Conservation (phyloP, 2,113 vertebrate genomes). For the Zeus faber region DNA sequence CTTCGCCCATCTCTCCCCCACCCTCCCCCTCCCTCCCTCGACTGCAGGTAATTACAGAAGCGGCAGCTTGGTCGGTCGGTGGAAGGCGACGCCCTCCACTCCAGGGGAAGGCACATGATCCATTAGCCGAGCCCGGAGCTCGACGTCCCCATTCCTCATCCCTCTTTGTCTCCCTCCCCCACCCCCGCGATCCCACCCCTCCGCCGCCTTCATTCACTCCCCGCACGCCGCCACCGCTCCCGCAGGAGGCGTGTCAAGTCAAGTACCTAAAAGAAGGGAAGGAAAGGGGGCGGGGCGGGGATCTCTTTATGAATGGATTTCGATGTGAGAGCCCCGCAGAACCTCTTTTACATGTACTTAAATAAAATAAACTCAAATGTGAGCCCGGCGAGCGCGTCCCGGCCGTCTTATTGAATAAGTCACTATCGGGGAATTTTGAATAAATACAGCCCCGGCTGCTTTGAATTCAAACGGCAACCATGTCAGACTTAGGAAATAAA, state of each 20-base stretch:
- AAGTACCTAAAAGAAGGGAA: no score
- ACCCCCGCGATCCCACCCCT: slow-evolving; percentile 7
- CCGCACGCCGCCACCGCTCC: slow-evolving; percentile 12
- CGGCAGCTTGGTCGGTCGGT: slow-evolving; percentile 37
- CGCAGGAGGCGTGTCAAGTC: no score
- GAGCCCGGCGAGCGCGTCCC: slow-evolving; percentile 18
- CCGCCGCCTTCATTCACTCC: slow-evolving; percentile 14
- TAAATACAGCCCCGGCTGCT: slow-evolving; percentile 44
- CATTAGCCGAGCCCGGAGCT: slow-evolving; percentile 62
- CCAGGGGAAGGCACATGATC: slow-evolving; percentile 56
- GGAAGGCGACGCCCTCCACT: slow-evolving; percentile 43
- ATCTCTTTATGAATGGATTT: slow-evolving; percentile 28
- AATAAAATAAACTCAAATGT: no score
- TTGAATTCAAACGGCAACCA: slow-evolving; percentile 45
- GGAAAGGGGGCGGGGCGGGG: no score
- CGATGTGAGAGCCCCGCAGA: slow-evolving; percentile 19
- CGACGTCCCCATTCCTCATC: slow-evolving; percentile 51
- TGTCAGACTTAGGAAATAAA: no score
- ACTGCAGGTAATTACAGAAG: slow-evolving; percentile 58
- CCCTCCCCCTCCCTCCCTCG: slow-evolving; percentile 16
- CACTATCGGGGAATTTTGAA: slow-evolving; percentile 26
- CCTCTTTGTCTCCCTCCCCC: slow-evolving; percentile 59
- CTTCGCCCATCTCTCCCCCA: neutral
- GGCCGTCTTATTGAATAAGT: slow-evolving; percentile 28
- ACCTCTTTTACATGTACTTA: slow-evolving; percentile 38